Percentiles rank a stretch among this genome's conserved stretches.
phyloP scores from a whole-genome alignment of 2,797 vertebrate species.

The Erithacus rubecula region DNA sequence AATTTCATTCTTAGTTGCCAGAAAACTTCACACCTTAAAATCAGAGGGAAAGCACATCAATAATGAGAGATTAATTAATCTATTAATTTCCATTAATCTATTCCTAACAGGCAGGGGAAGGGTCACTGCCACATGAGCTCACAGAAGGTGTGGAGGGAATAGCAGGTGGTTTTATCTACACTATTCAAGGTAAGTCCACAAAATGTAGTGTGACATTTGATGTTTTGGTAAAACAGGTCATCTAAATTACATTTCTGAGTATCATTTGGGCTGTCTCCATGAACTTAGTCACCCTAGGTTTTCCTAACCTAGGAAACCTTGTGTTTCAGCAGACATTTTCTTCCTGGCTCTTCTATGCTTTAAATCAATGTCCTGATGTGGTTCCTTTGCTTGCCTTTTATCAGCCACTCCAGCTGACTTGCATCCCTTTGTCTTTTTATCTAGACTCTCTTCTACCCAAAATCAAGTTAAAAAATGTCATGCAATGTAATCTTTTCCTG shows the following conservation, averaged over 20 bases:
- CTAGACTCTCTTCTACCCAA: neutral
- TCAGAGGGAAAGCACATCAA: neutral
- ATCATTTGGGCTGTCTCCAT: neutral
- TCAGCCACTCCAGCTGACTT: neutral
- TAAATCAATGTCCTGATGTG: neutral
- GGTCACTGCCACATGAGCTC: constrained; percentile 87
- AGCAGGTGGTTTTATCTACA: constrained; percentile 94
- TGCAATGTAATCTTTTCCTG: neutral
- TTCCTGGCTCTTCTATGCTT: neutral
- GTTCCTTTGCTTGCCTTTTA: neutral
- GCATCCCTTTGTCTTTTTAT: neutral
- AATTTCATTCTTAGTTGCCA: neutral
- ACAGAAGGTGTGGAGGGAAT: constrained; percentile 90
- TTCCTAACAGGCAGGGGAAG: constrained; percentile 83
- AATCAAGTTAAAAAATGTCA: neutral
- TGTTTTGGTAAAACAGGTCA: neutral
- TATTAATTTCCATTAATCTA: neutral
- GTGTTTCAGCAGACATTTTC: neutral
- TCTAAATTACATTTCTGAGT: neutral
- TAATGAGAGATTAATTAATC: neutral
- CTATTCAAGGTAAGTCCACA: constrained; percentile 84
- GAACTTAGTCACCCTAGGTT: neutral
- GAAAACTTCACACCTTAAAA: neutral
- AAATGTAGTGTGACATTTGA: neutral
- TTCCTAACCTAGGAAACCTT: neutral